Conservation (phyloP, 2,888 invertebrate species). For the Periphyllus acericola region DNA sequence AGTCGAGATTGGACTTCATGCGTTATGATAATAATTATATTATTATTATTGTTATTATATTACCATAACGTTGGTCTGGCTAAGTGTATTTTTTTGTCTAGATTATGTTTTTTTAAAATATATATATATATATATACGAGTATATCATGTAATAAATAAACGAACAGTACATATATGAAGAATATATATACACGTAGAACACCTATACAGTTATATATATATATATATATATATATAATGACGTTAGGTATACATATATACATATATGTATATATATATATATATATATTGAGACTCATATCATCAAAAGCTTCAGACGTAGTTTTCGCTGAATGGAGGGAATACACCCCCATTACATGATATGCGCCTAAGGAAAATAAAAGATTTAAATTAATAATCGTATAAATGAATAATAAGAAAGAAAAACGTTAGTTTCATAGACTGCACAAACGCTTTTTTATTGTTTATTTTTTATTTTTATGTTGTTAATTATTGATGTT, state of each 20-base stretch:
- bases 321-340: conserved; percentile 20
- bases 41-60: neutral
- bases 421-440: conserved; percentile 41
- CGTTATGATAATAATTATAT: neutral
- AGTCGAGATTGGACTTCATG: neutral
- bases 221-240: neutral
- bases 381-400: neutral
- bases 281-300: conserved; percentile 33
- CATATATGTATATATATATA: neutral
- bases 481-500: conserved; percentile 58
- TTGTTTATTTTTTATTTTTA: conserved; percentile 17
- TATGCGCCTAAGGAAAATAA: conserved; percentile 5
- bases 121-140: too few species aligned
- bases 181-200: neutral
- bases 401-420: neutral
- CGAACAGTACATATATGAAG: neutral
- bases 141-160: neutral
- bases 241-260: neutral
- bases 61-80: neutral
- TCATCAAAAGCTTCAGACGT: conserved; percentile 46
- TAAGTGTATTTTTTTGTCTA: neutral
- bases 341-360: neutral
- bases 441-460: conserved; percentile 56
- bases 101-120: neutral
- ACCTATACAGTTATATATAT: neutral